Percentiles rank a stretch among this genome's conserved stretches.
These are phyloP conservation scores for Neoseiulus cucumeris DNA, from an alignment of 1,140 invertebrate species.

Conservation along the genomic window DNA sequence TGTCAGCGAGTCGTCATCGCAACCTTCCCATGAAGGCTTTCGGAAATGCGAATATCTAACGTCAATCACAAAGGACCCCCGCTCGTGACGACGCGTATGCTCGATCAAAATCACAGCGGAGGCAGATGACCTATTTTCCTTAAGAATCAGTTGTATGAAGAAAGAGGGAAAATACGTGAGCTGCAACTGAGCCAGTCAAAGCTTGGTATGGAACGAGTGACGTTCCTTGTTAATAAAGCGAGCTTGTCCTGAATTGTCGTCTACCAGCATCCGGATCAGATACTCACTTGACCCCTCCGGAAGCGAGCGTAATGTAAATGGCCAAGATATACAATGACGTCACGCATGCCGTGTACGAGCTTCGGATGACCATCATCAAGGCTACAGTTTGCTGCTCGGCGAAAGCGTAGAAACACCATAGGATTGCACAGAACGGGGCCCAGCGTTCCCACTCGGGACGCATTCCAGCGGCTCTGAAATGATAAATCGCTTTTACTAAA, in stretches of 20 bases:
- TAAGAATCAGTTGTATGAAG: too few species aligned
- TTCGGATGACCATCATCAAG: too few species aligned
- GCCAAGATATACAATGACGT: conserved; percentile 50
- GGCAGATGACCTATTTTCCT: too few species aligned
- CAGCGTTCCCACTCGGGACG: conserved; percentile 19
- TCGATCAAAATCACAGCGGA: background rate
- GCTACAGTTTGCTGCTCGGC: conserved; percentile 62
- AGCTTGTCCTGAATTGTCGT: too few species aligned
- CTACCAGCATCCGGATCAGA: too few species aligned
- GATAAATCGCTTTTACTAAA: background rate
- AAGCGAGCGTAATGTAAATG: conserved; percentile 48
- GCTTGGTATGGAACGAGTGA: too few species aligned
- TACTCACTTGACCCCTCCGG: conserved; percentile 52
- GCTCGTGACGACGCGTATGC: background rate
- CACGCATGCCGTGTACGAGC: too few species aligned
- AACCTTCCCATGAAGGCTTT: background rate
- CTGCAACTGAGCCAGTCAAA: too few species aligned
- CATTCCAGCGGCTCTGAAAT: conserved; percentile 15
- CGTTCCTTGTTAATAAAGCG: too few species aligned
- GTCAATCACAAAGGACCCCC: background rate
- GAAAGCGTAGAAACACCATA: conserved; percentile 39
- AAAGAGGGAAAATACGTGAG: too few species aligned
- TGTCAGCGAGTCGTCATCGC: too few species aligned
- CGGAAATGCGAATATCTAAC: too few species aligned
- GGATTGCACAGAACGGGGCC: conserved; percentile 34